Conservation (phyloP, 37 sponge, comb jelly and placozoan species). For the Chondrosia reniformis region DNA sequence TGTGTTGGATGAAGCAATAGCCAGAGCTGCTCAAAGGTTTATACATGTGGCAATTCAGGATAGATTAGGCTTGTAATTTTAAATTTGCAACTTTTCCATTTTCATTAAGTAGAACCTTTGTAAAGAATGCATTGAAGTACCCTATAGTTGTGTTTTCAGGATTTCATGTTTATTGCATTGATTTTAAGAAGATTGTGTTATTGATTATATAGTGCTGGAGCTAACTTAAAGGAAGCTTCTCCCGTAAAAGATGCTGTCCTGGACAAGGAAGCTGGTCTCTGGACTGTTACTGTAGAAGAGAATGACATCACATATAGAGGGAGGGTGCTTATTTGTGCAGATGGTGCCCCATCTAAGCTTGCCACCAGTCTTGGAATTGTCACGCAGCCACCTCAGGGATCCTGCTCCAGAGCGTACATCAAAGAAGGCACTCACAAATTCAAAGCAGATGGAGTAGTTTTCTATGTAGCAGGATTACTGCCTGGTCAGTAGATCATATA, state of each 20-base stretch:
- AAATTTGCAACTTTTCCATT: no score
- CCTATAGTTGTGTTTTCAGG: no score
- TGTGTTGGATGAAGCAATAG: constrained; percentile 47
- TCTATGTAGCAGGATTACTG: constrained; percentile 37
- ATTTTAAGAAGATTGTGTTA: no score
- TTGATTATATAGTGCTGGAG: constrained; percentile 60
- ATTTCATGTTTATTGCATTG: no score
- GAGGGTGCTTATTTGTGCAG: constrained; percentile 66
- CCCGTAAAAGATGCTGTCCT: constrained; percentile 45
- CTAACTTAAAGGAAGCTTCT: constrained; percentile 36
- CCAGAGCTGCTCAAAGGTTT: constrained; percentile 27
- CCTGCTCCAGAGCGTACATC: constrained; percentile 54
- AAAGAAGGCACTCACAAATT: constrained; percentile 59
- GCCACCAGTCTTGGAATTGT: constrained; percentile 51
- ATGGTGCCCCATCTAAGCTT: constrained; percentile 56
- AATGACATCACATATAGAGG: constrained; percentile 25
- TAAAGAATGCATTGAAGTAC: no score
- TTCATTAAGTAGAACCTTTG: no score
- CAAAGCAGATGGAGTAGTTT: constrained; percentile 60
- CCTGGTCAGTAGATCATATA: constrained; percentile 49
- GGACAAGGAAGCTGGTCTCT: constrained; percentile 40
- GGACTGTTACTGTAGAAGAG: constrained; percentile 48
- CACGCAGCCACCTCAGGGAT: constrained; percentile 37
- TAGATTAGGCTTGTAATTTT: no score
- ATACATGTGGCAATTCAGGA: background rate